Conservation (phyloP, 2,113 vertebrate species). For the Pangasianodon gigas region DNA sequence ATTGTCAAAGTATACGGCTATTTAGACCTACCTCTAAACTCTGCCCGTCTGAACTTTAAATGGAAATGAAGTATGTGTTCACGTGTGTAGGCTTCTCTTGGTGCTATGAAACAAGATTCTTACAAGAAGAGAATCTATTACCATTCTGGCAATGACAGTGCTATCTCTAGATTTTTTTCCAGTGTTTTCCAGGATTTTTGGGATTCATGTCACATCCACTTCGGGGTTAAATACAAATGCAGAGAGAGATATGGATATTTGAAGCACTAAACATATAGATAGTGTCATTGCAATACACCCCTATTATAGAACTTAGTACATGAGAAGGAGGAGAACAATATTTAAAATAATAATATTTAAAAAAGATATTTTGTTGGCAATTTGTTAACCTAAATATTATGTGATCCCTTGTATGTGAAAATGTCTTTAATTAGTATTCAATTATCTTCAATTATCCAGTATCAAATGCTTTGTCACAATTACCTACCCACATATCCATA, state of each 20-base stretch:
- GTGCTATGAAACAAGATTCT: slow-evolving; percentile 1
- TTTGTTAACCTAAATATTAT: neutral
- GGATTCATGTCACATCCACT: neutral
- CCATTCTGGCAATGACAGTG: neutral
- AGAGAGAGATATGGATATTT: neutral
- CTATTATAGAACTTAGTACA: neutral
- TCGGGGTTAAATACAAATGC: neutral
- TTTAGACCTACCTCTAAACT: neutral
- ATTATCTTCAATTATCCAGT: neutral
- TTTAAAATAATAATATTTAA: neutral
- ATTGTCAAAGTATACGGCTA: neutral
- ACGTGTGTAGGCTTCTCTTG: neutral
- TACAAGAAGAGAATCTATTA: neutral
- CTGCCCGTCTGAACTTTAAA: neutral
- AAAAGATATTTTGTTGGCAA: neutral
- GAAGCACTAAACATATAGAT: neutral
- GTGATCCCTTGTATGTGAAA: neutral
- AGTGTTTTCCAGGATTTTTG: neutral
- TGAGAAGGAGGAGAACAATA: neutral
- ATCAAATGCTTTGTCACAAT: neutral
- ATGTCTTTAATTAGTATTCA: neutral
- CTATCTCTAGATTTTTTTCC: neutral
- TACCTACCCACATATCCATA: neutral
- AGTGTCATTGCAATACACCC: neutral
- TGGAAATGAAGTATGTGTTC: neutral